These are phyloP conservation scores for Enteromius anoplus DNA, from an alignment of 2,797 vertebrate genomes.

Conservation along the genomic window DNA sequence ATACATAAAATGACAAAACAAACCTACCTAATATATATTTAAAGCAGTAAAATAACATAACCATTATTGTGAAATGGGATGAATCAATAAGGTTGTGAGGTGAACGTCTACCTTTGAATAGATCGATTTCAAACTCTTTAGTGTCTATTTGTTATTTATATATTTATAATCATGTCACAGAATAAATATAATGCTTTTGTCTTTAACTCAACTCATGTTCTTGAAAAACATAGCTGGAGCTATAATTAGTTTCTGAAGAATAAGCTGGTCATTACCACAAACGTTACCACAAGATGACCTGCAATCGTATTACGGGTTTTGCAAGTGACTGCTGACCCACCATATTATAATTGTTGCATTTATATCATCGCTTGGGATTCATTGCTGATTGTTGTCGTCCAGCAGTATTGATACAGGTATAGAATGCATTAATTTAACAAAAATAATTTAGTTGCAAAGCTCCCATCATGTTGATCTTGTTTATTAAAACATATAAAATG, in stretches of 20 bases:
- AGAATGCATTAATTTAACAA: neutral
- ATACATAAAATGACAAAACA: neutral
- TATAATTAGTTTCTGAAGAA: slow-evolving; percentile 37
- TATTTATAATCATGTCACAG: neutral
- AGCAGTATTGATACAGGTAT: neutral
- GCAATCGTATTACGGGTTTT: neutral
- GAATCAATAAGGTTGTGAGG: neutral
- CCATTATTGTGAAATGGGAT: neutral
- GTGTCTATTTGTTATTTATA: neutral
- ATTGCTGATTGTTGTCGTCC: slow-evolving; percentile 1
- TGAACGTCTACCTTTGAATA: neutral
- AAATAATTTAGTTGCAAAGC: neutral
- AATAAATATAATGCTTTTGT: slow-evolving; percentile 13
- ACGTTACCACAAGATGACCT: slow-evolving; percentile 9
- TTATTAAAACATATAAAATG: neutral
- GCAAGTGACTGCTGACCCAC: neutral
- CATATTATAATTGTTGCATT: neutral
- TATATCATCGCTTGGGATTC: neutral
- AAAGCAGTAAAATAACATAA: neutral
- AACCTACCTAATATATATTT: neutral
- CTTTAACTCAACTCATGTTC: neutral
- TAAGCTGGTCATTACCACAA: slow-evolving; percentile 23
- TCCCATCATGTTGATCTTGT: neutral
- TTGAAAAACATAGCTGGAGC: slow-evolving; percentile 3
- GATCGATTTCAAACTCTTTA: slow-evolving; percentile 19